Evolutionary conservation across 2,113 vertebrate genomes (phyloP), one percentile per base, ranked within the genome.

Genomic region (Tretioscincus oriximinensis): DNA sequence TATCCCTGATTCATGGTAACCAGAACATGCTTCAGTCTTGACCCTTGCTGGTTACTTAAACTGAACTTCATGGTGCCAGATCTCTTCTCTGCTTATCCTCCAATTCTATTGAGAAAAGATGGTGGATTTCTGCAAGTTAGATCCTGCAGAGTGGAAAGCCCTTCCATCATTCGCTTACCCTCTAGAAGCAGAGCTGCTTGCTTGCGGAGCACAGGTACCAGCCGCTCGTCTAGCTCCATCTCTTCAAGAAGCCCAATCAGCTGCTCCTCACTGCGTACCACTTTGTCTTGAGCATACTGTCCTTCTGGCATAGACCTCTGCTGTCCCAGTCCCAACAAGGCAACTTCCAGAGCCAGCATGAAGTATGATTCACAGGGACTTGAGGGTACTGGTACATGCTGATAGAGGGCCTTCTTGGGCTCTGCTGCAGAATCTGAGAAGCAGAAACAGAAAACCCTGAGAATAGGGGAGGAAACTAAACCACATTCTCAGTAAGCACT

Each of bases 231-330:
- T 81, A 93, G 84, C 7, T 92, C 90, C 84, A 95, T 84, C 22
- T 94, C 91, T 22, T 92, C 91, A 75, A 95, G 88, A 35, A 93
- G 85, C 18, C 87, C 86, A 71, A 95, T 84, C 73, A 95, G 88
- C 79, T 94, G 93, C 81, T 95, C 94, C 81, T 95, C 94, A 4
- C 67, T 91, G 58, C 94, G 91, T 9, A 94, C 93, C 67, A 95
- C 90, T 73, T 95, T 95, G 87, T 95, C 94, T 74, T 95, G 94
- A 61, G 94, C 94, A 1, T 95, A 94, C 16, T 94, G 80, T 0
- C 94, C 94, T 61, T 94, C 93, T 0, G 94, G 93, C 90, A 95
- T 90, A 64, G 90, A 87, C 70, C 94, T 82, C 86, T 95, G 94
- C 85, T 95, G 94, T 51, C 94, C 94, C 60, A 95, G 82, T 10